These are phyloP conservation scores for Strongylocentrotus purpuratus DNA, from an alignment of 35 echinoderm and acorn worm genomes.

Conservation along the genomic window DNA sequence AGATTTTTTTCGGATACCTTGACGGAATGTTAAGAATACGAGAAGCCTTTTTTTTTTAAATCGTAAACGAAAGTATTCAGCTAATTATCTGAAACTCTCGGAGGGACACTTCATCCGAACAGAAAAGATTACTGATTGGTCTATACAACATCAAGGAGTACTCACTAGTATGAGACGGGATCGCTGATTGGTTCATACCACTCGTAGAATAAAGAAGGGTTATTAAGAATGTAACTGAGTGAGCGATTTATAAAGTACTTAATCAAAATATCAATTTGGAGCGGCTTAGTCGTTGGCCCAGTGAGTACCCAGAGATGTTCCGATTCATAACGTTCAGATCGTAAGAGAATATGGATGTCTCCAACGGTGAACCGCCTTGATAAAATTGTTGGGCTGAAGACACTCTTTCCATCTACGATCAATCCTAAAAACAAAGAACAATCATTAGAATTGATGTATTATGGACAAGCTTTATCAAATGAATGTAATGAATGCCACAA, in stretches of 20 bases:
- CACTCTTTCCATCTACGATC: too few relatives aligned
- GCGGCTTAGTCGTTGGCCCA: neutral
- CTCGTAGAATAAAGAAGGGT: neutral
- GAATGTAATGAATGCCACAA: too few relatives aligned
- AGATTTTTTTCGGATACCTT: too few relatives aligned
- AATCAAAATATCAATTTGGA: neutral
- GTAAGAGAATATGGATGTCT: neutral
- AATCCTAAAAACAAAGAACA: too few relatives aligned
- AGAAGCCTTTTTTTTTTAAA: neutral
- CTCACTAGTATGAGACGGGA: neutral
- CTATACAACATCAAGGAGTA: neutral
- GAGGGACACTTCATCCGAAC: too few relatives aligned
- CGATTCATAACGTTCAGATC: neutral
- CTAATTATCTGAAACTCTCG: too few relatives aligned
- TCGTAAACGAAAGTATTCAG: neutral
- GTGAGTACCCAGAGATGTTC: neutral
- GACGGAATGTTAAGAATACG: too few relatives aligned
- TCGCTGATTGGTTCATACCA: constrained; percentile 13
- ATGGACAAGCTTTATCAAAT: too few relatives aligned
- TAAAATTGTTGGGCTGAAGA: too few relatives aligned
- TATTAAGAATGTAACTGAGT: neutral
- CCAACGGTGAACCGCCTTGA: neutral
- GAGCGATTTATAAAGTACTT: too few relatives aligned
- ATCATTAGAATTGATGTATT: too few relatives aligned
- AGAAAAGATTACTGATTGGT: neutral